Evolutionary conservation across 2,888 invertebrate species (phyloP).

Genomic region (Eurytoma adleriae): DNA sequence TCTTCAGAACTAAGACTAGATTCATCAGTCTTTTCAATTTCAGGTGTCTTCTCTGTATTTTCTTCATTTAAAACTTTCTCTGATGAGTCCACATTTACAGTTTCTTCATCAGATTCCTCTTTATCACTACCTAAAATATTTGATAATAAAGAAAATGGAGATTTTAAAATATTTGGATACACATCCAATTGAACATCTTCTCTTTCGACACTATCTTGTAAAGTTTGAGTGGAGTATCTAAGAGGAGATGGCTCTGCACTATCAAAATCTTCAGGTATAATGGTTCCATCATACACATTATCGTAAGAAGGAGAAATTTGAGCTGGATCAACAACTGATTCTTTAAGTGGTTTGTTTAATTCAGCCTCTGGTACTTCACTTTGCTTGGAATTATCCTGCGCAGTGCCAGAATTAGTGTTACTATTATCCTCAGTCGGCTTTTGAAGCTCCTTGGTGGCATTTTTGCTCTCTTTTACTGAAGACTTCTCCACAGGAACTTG

Average conservation of each 20-base stretch:
- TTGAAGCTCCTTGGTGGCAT: conserved; percentile 16
- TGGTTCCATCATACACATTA: conserved; percentile 50
- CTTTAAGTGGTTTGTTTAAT: conserved; percentile 6
- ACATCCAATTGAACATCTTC: conserved; percentile 45
- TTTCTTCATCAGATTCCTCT: conserved; percentile 14
- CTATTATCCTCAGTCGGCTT: neutral
- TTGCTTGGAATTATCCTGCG: conserved; percentile 5
- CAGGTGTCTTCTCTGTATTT: conserved; percentile 30
- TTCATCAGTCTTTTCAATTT: conserved; percentile 49
- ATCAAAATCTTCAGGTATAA: conserved; percentile 44
- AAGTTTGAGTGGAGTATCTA: conserved; percentile 46
- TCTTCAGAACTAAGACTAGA: conserved; percentile 40
- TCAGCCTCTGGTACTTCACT: neutral
- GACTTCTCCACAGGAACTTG: conserved; percentile 75
- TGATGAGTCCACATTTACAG: conserved; percentile 26
- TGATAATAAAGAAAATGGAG: conserved; percentile 43
- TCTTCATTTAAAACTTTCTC: conserved; percentile 33
- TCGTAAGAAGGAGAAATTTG: conserved; percentile 52
- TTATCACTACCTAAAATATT: conserved; percentile 27
- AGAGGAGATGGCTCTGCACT: conserved; percentile 20
- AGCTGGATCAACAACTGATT: conserved; percentile 35
- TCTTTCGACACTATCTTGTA: conserved; percentile 20
- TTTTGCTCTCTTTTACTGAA: neutral
- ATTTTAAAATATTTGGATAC: conserved; percentile 49
- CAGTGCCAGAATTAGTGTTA: neutral